These are phyloP conservation scores for Nasua narica DNA, from an alignment of 2,797 vertebrate species.

Conservation along the genomic window DNA sequence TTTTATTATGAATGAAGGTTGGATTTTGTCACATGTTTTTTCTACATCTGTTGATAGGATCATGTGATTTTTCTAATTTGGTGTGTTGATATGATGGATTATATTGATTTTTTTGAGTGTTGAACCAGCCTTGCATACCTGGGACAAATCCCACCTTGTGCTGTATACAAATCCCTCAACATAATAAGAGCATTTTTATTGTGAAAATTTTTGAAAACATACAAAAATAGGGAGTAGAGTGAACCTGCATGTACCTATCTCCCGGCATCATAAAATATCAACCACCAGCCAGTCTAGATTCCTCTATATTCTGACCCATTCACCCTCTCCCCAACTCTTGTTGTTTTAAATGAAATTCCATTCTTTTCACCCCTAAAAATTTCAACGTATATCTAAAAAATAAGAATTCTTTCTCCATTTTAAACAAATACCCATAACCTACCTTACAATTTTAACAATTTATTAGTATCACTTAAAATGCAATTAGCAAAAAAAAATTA, in stretches of 20 bases:
- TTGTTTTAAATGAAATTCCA: background rate
- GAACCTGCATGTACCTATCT: background rate
- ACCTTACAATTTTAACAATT: background rate
- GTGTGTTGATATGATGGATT: background rate
- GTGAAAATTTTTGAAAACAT: background rate
- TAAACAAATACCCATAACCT: background rate
- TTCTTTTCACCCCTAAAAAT: background rate
- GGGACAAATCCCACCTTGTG: background rate
- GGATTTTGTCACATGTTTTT: background rate
- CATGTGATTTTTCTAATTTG: background rate
- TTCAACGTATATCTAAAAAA: background rate
- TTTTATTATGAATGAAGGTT: background rate
- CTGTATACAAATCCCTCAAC: background rate
- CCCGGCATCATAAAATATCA: background rate
- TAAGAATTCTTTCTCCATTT: background rate
- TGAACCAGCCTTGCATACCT: background rate
- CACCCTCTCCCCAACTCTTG: background rate
- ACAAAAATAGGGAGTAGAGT: background rate
- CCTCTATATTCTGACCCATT: background rate
- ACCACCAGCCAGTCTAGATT: background rate
- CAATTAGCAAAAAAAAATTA: too few species aligned
- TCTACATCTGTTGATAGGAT: background rate
- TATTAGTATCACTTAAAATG: background rate
- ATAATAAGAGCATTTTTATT: background rate
- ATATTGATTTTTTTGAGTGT: background rate